Percentiles rank a stretch among this genome's conserved stretches.
These are phyloP conservation scores for Hydraecia micacea DNA, from an alignment of 2,888 invertebrate genomes.

Conservation along the genomic window DNA sequence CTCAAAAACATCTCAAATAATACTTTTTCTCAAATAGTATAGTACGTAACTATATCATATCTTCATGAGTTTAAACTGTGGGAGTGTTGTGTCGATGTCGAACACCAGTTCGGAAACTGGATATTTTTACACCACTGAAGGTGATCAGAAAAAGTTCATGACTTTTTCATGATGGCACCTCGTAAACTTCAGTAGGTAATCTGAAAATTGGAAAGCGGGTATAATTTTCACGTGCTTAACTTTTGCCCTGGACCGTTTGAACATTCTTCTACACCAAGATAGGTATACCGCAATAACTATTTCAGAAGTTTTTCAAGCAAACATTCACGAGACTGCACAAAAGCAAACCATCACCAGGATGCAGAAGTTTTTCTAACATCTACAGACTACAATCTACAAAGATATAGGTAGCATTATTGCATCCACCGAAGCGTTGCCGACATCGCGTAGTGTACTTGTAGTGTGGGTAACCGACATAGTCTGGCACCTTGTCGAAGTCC, in stretches of 20 bases:
- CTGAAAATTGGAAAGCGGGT: conserved; percentile 60
- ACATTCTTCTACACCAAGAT: neutral
- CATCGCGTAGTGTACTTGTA: conserved; percentile 71
- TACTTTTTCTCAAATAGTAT: conserved; percentile 40
- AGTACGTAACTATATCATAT: conserved; percentile 32
- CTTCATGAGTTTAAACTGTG: conserved; percentile 42
- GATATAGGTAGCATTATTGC: conserved; percentile 68
- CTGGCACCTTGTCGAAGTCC: conserved; percentile 95
- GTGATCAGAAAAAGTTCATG: conserved; percentile 21
- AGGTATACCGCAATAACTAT: neutral
- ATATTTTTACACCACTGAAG: conserved; percentile 26
- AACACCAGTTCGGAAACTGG: conserved; percentile 37
- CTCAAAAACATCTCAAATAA: conserved; percentile 23
- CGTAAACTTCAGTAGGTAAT: conserved; percentile 45
- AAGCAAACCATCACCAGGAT: conserved; percentile 48
- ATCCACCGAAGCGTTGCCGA: conserved; percentile 72
- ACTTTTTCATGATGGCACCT: conserved; percentile 46
- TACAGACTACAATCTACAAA: conserved; percentile 57
- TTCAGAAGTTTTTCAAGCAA: conserved; percentile 30
- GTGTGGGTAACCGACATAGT: conserved; percentile 88
- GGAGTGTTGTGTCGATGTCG: conserved; percentile 44
- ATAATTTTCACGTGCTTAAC: conserved; percentile 21
- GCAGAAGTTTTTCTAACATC: conserved; percentile 47
- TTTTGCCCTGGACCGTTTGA: neutral
- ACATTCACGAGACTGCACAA: conserved; percentile 57